phyloP scores from a whole-genome alignment of 2,113 vertebrate species.

The Chrysochloris asiatica region DNA sequence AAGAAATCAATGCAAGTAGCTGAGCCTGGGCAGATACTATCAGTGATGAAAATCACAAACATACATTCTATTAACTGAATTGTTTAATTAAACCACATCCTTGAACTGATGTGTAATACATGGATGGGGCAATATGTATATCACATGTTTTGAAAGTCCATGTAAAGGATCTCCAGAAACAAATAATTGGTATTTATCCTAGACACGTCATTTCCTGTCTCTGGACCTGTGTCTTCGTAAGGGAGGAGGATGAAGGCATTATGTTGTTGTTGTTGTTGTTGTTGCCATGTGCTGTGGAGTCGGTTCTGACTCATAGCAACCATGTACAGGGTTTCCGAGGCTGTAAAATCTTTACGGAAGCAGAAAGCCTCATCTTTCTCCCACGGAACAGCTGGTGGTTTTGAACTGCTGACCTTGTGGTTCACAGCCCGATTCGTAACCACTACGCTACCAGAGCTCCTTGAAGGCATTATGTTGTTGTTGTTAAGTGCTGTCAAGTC shows the following conservation, averaged over 20 bases:
- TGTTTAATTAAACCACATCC: constrained; percentile 62
- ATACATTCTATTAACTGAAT: constrained; percentile 32
- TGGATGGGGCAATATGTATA: not conserved
- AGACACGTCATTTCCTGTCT: constrained; percentile 47
- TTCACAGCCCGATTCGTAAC: too few relatives aligned
- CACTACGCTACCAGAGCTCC: too few relatives aligned
- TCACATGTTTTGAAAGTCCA: not conserved
- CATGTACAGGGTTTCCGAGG: too few relatives aligned
- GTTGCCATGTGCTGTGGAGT: too few relatives aligned
- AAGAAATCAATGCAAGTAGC: constrained; percentile 56
- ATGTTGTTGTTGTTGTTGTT: too few relatives aligned
- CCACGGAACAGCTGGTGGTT: too few relatives aligned
- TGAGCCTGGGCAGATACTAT: not conserved
- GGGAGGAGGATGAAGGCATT: not conserved
- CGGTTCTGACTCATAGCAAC: too few relatives aligned
- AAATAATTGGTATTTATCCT: constrained; percentile 30
- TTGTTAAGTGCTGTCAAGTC: too few relatives aligned
- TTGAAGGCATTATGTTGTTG: too few relatives aligned
- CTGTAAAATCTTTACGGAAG: too few relatives aligned
- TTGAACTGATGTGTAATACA: not conserved
- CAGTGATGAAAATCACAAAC: constrained; percentile 43
- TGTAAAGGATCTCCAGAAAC: constrained; percentile 59
- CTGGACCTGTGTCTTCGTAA: constrained; percentile 9
- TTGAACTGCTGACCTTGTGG: too few relatives aligned
- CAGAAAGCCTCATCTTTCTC: too few relatives aligned